phyloP scores from a whole-genome alignment of 2,113 vertebrate species.

The Centropus unirufus region DNA sequence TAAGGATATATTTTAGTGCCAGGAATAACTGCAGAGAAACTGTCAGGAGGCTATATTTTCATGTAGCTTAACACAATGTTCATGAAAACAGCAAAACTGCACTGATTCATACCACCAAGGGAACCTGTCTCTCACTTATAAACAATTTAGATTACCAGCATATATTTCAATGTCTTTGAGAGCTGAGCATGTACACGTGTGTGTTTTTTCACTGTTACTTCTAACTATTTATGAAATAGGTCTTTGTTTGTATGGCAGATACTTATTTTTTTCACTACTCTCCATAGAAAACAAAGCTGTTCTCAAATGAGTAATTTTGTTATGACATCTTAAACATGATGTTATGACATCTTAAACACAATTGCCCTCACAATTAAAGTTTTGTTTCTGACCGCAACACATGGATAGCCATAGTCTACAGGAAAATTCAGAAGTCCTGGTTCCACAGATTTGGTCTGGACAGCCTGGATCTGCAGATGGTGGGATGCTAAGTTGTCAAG shows the following conservation, averaged over 20 bases:
- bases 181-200: background rate
- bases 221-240: background rate
- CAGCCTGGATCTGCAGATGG: background rate
- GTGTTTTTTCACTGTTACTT: background rate
- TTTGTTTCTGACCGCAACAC: background rate
- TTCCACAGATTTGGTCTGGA: background rate
- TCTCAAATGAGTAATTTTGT: background rate
- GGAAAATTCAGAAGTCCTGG: background rate
- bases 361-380: background rate
- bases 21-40: background rate
- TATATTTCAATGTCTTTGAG: background rate
- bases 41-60: background rate
- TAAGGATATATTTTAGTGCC: background rate
- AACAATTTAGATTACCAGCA: background rate
- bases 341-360: fast-evolving
- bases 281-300: background rate
- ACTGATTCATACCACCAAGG: background rate
- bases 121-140: background rate
- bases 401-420: background rate
- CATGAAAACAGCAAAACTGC: background rate
- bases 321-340: fast-evolving
- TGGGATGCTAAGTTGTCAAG: background rate
- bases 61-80: background rate
- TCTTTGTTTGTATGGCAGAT: background rate
- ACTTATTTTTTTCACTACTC: background rate